phyloP scores from a whole-genome alignment of 1,140 invertebrate genomes.

The Lamellibrachia luymesi region DNA sequence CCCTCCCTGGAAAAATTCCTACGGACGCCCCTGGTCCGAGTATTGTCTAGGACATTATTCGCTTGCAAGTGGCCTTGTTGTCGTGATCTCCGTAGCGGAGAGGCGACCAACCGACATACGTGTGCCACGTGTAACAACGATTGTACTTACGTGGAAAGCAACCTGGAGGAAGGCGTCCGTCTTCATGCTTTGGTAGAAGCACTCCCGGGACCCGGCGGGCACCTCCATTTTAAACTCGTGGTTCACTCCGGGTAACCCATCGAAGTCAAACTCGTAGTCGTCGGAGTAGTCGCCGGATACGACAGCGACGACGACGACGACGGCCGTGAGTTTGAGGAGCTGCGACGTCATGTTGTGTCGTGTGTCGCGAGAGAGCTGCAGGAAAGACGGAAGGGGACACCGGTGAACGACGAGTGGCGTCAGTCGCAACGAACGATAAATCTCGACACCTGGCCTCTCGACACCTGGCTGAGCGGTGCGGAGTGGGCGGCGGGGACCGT shows the following conservation, averaged over 20 bases:
- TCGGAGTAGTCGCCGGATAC: neutral
- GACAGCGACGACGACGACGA: neutral
- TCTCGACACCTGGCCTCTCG: neutral
- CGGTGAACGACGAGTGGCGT: neutral
- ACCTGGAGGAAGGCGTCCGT: conserved; percentile 39
- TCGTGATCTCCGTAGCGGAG: neutral
- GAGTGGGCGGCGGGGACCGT: neutral
- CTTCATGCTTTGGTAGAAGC: conserved; percentile 43
- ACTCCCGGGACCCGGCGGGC: conserved; percentile 37
- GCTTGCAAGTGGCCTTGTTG: neutral
- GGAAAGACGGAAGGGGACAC: neutral
- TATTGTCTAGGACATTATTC: neutral
- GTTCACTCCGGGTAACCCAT: conserved; percentile 45
- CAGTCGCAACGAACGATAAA: neutral
- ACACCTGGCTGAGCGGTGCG: neutral
- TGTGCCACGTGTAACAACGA: neutral
- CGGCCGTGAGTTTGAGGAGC: neutral
- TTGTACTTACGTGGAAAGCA: conserved; percentile 42
- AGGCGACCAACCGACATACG: neutral
- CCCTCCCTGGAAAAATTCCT: no score
- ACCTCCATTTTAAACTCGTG: conserved; percentile 50
- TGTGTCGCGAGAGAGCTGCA: neutral
- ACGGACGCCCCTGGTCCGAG: neutral
- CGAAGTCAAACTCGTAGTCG: conserved; percentile 44
- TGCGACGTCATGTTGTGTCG: neutral